A percentile compares a stretch with the other conserved stretches of the same genome.
phyloP scores from a whole-genome alignment of 2,113 vertebrate species.

The Cricetomys ansorgei region DNA sequence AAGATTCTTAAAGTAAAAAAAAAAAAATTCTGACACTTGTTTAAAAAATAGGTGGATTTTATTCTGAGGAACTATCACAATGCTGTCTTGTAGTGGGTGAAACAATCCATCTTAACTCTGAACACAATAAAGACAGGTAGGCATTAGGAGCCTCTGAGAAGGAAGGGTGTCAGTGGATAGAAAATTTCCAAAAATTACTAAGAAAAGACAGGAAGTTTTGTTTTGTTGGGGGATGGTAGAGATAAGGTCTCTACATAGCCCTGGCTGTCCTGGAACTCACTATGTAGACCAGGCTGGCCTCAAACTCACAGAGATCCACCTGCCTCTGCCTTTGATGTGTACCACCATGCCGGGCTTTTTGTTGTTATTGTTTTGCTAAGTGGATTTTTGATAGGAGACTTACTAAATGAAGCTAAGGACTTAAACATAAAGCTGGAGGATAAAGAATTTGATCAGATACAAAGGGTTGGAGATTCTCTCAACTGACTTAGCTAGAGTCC shows the following conservation, averaged over 20 bases:
- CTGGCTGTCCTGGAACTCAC: not conserved
- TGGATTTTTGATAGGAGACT: not conserved
- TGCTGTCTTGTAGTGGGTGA: not conserved
- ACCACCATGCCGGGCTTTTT: not conserved
- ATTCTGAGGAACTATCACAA: not conserved
- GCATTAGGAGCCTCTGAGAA: not conserved
- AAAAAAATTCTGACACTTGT: not conserved
- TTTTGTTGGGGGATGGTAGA: not conserved
- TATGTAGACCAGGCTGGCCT: not conserved
- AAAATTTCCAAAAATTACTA: constrained; percentile 14
- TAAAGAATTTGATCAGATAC: constrained; percentile 14
- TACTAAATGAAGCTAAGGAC: not conserved
- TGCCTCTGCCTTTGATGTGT: not conserved
- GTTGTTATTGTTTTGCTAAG: not conserved
- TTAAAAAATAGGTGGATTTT: constrained; percentile 20
- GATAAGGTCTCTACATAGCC: not conserved
- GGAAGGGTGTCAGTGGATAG: not conserved
- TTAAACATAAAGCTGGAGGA: not conserved
- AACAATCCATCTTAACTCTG: not conserved
- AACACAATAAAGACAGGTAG: not conserved
- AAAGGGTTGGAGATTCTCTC: not conserved
- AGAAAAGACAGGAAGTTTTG: not conserved
- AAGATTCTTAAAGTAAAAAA: constrained; percentile 47
- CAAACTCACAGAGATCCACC: not conserved
- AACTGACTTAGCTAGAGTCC: not conserved